phyloP scores from a whole-genome alignment of 2,113 vertebrate species.

The Psittacus erithacus region DNA sequence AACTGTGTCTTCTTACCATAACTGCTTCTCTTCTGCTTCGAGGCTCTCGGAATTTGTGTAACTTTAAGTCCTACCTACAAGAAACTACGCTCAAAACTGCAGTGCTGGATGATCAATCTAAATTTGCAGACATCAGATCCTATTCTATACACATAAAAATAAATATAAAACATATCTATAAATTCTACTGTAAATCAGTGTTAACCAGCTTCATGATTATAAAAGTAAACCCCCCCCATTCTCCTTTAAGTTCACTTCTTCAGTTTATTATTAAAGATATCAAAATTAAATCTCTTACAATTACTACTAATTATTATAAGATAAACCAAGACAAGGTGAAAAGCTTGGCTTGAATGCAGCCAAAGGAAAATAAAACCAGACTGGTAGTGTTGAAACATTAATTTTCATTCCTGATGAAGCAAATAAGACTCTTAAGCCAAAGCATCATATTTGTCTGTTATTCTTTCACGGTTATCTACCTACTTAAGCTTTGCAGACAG shows the following conservation, averaged over 20 bases:
- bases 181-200: neutral
- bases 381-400: neutral
- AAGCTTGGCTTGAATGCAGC: neutral
- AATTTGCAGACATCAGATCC: neutral
- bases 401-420: neutral
- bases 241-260: neutral
- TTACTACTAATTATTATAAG: neutral
- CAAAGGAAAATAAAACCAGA: rapidly evolving
- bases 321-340: neutral
- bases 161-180: neutral
- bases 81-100: neutral
- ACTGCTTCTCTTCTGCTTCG: neutral
- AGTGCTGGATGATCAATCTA: neutral
- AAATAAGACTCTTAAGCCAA: neutral
- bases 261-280: neutral
- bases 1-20: neutral
- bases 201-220: neutral
- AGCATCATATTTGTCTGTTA: neutral
- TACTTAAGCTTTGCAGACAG: neutral
- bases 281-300: neutral
- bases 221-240: neutral
- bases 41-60: neutral
- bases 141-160: neutral
- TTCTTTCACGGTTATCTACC: neutral
- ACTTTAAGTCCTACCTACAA: neutral